Percentiles rank a stretch among this genome's conserved stretches.
These are phyloP conservation scores for Drosophila nigritarsus DNA, from an alignment of 2,888 invertebrate species.

Conservation along the genomic window DNA sequence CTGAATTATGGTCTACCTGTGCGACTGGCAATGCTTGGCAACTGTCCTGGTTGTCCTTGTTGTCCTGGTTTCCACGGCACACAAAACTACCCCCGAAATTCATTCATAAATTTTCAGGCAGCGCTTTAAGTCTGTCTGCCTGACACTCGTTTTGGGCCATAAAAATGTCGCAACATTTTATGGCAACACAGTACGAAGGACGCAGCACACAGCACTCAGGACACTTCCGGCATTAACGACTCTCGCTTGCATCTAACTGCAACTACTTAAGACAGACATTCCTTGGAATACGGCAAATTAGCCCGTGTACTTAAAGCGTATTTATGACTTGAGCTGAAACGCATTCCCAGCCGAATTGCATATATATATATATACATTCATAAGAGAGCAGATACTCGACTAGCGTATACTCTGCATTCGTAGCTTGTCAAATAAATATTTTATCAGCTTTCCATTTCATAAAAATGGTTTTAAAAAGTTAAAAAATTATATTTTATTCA, in stretches of 20 bases:
- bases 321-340: conserved; percentile 47
- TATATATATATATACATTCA: neutral
- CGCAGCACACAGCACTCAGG: conserved; percentile 46
- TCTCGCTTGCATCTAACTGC: conserved; percentile 19
- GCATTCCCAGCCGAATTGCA: conserved; percentile 19
- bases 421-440: too few relatives aligned
- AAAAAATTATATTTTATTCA: too few relatives aligned
- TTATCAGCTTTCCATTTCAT: too few relatives aligned
- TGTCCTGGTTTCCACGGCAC: neutral
- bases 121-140: conserved; percentile 62
- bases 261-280: conserved; percentile 42
- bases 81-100: conserved; percentile 51
- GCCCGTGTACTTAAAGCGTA: conserved; percentile 46
- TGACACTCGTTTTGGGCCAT: conserved; percentile 71
- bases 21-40: conserved; percentile 2
- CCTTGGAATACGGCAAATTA: conserved; percentile 49
- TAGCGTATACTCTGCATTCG: neutral
- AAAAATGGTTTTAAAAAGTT: too few relatives aligned
- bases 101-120: conserved; percentile 76
- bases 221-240: conserved; percentile 76
- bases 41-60: conserved; percentile 7
- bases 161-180: conserved; percentile 80
- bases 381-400: neutral
- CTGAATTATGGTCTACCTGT: conserved; percentile 74
- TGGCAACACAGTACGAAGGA: conserved; percentile 35